Percentiles rank a stretch among this genome's conserved stretches.
phyloP scores from a whole-genome alignment of 64 coral and sea anemone species.

The Actinia equina region DNA sequence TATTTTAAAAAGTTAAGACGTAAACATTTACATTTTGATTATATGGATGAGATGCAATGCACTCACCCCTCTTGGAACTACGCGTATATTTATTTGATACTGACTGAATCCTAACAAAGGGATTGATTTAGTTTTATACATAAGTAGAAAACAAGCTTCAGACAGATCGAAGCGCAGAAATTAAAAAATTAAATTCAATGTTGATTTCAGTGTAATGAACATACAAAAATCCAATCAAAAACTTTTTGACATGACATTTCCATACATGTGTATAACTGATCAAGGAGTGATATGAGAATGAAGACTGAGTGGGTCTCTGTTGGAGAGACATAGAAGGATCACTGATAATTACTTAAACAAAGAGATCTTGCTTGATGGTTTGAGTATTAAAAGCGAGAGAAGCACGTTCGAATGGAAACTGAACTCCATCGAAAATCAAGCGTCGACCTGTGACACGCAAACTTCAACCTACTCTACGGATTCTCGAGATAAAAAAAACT shows the following conservation, averaged over 20 bases:
- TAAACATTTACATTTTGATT: background rate
- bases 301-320: background rate
- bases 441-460: background rate
- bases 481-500: background rate
- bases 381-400: background rate
- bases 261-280: background rate
- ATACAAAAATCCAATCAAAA: background rate
- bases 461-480: background rate
- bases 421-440: background rate
- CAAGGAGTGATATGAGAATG: background rate
- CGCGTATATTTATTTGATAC: constrained; percentile 1
- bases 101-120: background rate
- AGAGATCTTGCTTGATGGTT: background rate
- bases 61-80: background rate
- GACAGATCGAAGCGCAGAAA: background rate
- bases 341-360: constrained; percentile 14
- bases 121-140: background rate
- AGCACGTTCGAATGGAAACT: background rate
- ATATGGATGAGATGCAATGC: background rate
- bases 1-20: background rate
- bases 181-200: background rate
- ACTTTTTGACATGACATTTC: background rate
- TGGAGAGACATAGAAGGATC: background rate
- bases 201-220: background rate
- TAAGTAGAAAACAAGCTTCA: background rate